Evolutionary conservation across 2,113 vertebrate genomes (phyloP).

Genomic region (Andinoacara biseriatus): DNA sequence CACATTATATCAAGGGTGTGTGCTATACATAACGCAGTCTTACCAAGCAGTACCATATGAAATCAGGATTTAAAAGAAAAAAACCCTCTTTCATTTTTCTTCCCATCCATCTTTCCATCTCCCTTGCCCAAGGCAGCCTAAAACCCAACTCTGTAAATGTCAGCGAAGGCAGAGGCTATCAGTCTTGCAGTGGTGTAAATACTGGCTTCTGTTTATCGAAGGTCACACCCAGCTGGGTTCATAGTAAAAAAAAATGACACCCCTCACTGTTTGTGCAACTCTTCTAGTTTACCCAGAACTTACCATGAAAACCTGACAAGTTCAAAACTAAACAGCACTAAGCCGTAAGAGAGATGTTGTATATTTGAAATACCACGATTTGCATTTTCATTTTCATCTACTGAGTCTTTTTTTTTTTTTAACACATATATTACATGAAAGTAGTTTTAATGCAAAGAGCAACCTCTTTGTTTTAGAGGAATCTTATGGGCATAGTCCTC

Average conservation of each 20-base stretch:
- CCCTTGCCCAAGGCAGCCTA: conserved; percentile 17
- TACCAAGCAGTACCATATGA: not conserved
- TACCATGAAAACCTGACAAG: not conserved
- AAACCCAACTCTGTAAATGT: conserved; percentile 55
- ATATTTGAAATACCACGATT: not conserved
- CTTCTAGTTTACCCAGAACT: conserved; percentile 1
- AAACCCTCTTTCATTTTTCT: not conserved
- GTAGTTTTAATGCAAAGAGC: not conserved
- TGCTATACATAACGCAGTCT: not conserved
- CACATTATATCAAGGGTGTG: not conserved
- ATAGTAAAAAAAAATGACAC: conserved; percentile 16
- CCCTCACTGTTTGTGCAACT: conserved; percentile 29
- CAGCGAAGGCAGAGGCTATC: conserved; percentile 43
- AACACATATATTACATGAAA: not conserved
- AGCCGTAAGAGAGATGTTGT: not conserved
- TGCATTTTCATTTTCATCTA: conserved; percentile 1
- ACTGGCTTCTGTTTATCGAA: conserved; percentile 60
- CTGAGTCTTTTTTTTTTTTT: not conserved
- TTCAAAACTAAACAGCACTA: not conserved
- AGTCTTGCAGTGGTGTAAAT: conserved; percentile 50
- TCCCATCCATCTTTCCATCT: not conserved
- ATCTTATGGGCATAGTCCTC: rapidly evolving
- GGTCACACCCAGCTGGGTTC: conserved; percentile 54
- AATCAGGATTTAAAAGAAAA: not conserved
- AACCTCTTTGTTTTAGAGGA: not conserved